Percentiles rank a stretch among this genome's conserved stretches.
These are phyloP conservation scores for Nyleta sp. DNA, from an alignment of 2,888 invertebrate genomes.

Conservation along the genomic window DNA sequence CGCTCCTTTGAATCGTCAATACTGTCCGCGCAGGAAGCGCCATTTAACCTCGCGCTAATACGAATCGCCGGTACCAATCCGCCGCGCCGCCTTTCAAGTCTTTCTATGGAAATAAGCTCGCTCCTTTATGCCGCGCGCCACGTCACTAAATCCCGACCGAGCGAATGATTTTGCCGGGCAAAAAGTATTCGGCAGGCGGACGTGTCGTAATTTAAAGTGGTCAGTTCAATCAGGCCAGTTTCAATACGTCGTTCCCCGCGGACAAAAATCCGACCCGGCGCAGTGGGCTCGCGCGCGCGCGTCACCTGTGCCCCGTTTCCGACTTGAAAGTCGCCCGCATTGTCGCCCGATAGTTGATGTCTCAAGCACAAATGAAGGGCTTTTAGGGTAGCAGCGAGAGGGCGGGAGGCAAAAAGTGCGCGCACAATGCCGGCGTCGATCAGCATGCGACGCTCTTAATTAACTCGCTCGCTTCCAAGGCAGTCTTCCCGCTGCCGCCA, in stretches of 20 bases:
- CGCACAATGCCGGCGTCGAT: conserved; percentile 70
- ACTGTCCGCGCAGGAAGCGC: conserved; percentile 50
- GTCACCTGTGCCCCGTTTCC: conserved; percentile 28
- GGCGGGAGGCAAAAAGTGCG: conserved; percentile 39
- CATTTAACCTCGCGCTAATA: conserved; percentile 60
- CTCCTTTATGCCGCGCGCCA: conserved; percentile 21
- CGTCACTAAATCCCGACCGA: conserved; percentile 30
- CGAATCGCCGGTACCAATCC: conserved; percentile 42
- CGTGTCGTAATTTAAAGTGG: conserved; percentile 42
- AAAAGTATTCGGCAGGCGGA: conserved; percentile 11
- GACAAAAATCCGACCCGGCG: background rate
- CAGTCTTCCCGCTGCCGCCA: background rate
- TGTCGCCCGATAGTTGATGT: conserved; percentile 51
- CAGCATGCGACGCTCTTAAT: conserved; percentile 71
- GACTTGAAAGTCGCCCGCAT: conserved; percentile 7
- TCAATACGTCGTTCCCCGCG: background rate
- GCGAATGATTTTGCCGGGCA: conserved; percentile 28
- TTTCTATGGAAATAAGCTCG: conserved; percentile 52
- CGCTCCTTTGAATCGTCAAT: conserved; percentile 64
- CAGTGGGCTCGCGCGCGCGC: background rate
- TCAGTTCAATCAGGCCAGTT: conserved; percentile 39
- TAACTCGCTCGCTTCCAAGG: conserved; percentile 60
- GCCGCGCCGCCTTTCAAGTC: conserved; percentile 44
- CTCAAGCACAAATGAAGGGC: conserved; percentile 48
- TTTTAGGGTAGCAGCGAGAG: conserved; percentile 23